Evolutionary conservation across 2,888 invertebrate genomes (phyloP), one percentile per base, ranked within the genome.

Genomic region (Aethes cnicana): DNA sequence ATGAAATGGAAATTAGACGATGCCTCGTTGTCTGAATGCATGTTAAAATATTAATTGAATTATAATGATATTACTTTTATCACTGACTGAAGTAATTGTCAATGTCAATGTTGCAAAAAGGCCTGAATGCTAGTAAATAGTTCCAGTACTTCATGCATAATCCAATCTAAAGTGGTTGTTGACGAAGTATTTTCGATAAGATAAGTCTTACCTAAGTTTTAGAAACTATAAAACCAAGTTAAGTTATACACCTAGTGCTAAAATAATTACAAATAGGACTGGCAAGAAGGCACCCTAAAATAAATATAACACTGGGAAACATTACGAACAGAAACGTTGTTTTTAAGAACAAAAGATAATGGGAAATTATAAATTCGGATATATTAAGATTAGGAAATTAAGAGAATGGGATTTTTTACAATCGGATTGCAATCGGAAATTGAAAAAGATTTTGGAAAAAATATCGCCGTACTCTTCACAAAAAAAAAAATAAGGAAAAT

Each of bases 131-230:
- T 32, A 14, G 6, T 32, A 32, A 14, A 1, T 16, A 32, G 32
- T 32, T 32, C 32, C 8, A 14, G 16, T 32, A 14, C 32, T 14
- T 7, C 32, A 6, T 12, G 14, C 14, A 32, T 32, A 5, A 8
- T 32, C 14, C 32, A 14, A 32, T 32, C 32, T 14, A 7, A 32
- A 32, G 32, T 32, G 32, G 32, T 32, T 32, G 32, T 32, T 32
- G 6, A 32, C 7, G 14, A 16, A 8, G 5, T n/a, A 32, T 7
- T 32, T 14, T 4, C 14, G 14, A 14, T 6, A 14, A 14, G 8
- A 8, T 16, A n/a, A 7, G 14, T 32, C 12, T 2, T 1, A 14
- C 5, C 4, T 14, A 32, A 3, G 32, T 25, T 25, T 7, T 1
- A 25, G 25, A 25, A 25, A 5, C 7, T 25, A 2, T 16, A 32